Base-by-base conservation (phyloP, 2,113 vertebrate genomes). In the Salvelinus fontinalis region DNA sequence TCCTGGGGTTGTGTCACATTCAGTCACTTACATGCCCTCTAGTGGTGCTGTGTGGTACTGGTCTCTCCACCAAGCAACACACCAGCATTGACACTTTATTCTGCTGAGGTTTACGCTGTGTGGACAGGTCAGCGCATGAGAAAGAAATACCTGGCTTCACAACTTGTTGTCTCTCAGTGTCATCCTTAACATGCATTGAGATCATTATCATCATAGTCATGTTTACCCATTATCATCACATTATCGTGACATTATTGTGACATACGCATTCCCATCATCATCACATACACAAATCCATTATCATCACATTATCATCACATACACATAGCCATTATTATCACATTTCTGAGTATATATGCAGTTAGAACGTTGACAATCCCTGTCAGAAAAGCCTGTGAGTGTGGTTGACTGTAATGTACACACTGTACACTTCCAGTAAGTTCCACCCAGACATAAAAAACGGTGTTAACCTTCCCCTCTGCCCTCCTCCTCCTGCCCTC, bases 11-110 rank as follows among this genome's bases (percentile, higher is more conserved):
- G 70, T 65, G 79, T 67, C 27, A 80, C 51, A 51, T 76, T 72
- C 65, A 67, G 22, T 65, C 27, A 31, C 11, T 27, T 44, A 44
- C 18, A 3, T 22, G 75, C 83, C 87, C 87, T 86, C 92, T 87
- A 67, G 57, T 85, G 89, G 84, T 27, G 2, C 29, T 68, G 16
- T 6, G 11, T 20, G 26, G 1, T 70, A 64, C 81, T 75, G 86
- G 65, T 86, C 77, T 5, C 20, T 73, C 5, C 39, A 5, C n/a
- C 22, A 11, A 9, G 51, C 51, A 3, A 54, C 49, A 54, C 14
- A 4, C 3, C 5, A 14, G 9, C 39, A 12, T 44, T 44, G 39
- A 44, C 2, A 9, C 39, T 12, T 12, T 44, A 44, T 11, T 44
- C 39, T 44, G 9, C 39, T 44, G 9, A 44, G 9, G 9, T 44